Conservation (phyloP, 2,888 invertebrate genomes). For the Ditula angustiorana region DNA sequence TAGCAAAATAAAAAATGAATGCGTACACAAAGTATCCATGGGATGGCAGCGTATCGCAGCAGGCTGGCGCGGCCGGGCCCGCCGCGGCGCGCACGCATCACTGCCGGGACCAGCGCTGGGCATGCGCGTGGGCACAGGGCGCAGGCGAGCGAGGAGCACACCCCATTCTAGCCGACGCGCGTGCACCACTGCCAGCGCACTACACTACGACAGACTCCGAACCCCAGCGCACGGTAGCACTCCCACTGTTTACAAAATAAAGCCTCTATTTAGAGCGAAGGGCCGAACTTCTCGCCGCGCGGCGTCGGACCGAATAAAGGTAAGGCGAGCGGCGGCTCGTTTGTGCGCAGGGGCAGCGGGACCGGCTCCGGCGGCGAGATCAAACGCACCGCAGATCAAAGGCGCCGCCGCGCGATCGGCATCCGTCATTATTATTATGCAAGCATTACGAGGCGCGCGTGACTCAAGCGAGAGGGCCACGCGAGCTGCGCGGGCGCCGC, state of each 20-base stretch:
- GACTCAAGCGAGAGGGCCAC: constrained; percentile 84
- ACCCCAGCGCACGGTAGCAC: constrained; percentile 70
- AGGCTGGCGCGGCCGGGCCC: constrained; percentile 44
- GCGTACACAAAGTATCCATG: constrained; percentile 80
- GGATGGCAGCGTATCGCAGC: constrained; percentile 60
- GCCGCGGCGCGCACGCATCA: constrained; percentile 54
- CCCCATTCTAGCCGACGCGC: constrained; percentile 77
- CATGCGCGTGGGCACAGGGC: constrained; percentile 50
- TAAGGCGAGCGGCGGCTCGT: constrained; percentile 78
- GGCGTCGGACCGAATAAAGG: constrained; percentile 84
- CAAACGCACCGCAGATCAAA: constrained; percentile 83
- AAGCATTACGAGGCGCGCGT: constrained; percentile 85
- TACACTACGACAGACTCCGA: constrained; percentile 46
- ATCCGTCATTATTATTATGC: constrained; percentile 86
- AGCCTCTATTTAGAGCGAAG: constrained; percentile 84
- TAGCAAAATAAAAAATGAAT: constrained; percentile 59
- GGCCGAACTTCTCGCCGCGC: constrained; percentile 74
- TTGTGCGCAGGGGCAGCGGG: constrained; percentile 81
- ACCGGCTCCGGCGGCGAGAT: constrained; percentile 83
- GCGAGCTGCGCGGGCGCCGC: constrained; percentile 81
- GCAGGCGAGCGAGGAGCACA: constrained; percentile 56
- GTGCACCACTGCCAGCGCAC: constrained; percentile 60
- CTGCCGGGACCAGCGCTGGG: constrained; percentile 47
- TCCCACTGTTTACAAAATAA: constrained; percentile 83
- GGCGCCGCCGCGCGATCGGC: constrained; percentile 85